These are phyloP conservation scores for Archocentrus centrarchus DNA, from an alignment of 2,113 vertebrate species.

Conservation along the genomic window DNA sequence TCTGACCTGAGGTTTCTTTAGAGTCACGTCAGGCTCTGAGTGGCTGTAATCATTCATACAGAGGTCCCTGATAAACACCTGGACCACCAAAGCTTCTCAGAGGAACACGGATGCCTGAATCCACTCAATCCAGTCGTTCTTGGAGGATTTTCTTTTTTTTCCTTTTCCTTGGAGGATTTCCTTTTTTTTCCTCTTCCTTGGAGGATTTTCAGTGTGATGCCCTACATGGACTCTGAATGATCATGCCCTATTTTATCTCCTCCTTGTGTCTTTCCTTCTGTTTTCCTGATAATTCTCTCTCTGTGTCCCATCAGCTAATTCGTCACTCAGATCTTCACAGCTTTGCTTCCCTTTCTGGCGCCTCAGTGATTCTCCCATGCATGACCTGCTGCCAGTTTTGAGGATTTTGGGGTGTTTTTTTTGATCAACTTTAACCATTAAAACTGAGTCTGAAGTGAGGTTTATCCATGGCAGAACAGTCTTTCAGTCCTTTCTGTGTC, in stretches of 20 bases:
- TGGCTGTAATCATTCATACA: not conserved
- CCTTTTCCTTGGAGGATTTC: not conserved
- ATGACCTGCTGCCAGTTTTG: not conserved
- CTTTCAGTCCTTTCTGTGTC: not conserved
- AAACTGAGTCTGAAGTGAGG: not conserved
- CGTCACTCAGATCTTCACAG: no score
- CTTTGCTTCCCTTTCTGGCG: no score
- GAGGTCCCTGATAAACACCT: fast-evolving
- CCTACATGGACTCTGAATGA: not conserved
- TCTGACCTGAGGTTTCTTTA: not conserved
- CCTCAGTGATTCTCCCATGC: no score
- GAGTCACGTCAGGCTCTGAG: not conserved
- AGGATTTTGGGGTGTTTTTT: not conserved
- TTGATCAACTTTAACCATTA: not conserved
- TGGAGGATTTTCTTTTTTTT: no score
- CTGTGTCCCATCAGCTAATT: no score
- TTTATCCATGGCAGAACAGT: fast-evolving
- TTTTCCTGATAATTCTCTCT: not conserved
- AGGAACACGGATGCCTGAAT: not conserved
- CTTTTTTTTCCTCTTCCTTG: no score
- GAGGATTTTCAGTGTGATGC: not conserved
- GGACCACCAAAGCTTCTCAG: not conserved
- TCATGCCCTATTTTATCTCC: not conserved
- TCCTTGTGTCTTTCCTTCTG: not conserved
- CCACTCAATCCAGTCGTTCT: not conserved